Evolutionary conservation across 2,888 invertebrate species (phyloP).

Genomic region (Erpobdella octoculata): DNA sequence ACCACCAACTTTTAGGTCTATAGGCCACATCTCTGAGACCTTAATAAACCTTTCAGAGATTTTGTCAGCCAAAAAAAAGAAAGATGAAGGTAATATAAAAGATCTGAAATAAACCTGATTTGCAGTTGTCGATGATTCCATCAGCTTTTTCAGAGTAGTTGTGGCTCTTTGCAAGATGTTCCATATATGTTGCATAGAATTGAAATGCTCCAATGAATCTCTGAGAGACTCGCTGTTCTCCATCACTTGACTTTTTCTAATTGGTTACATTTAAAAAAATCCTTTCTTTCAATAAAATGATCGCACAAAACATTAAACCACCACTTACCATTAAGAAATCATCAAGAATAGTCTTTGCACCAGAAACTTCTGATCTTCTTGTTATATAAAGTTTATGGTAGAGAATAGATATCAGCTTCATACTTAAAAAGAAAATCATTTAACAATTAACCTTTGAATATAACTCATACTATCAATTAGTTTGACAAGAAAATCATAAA

Average conservation of each 20-base stretch:
- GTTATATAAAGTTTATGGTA: not conserved
- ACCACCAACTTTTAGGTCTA: too few relatives aligned
- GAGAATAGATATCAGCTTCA: not conserved
- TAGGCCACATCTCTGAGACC: too few relatives aligned
- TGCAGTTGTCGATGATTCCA: constrained; percentile 6
- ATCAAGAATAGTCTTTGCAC: not conserved
- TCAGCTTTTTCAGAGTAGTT: constrained; percentile 14
- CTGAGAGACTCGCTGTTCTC: not conserved
- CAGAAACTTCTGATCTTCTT: not conserved
- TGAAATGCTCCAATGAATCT: not conserved
- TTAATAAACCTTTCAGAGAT: not conserved
- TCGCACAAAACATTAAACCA: not conserved
- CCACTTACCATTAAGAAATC: not conserved
- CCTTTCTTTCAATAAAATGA: not conserved
- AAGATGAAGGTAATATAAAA: too few relatives aligned
- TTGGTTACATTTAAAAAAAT: not conserved
- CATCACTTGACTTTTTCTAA: not conserved
- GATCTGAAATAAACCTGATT: too few relatives aligned
- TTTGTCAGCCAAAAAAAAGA: not conserved
- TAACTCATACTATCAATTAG: not conserved
- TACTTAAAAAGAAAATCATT: not conserved
- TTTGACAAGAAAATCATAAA: not conserved
- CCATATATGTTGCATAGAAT: constrained; percentile 18
- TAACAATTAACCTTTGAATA: too few relatives aligned
- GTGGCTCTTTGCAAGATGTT: constrained; percentile 13